Conservation (phyloP, 1,140 invertebrate species). For the Thaumetopoea pityocampa region DNA sequence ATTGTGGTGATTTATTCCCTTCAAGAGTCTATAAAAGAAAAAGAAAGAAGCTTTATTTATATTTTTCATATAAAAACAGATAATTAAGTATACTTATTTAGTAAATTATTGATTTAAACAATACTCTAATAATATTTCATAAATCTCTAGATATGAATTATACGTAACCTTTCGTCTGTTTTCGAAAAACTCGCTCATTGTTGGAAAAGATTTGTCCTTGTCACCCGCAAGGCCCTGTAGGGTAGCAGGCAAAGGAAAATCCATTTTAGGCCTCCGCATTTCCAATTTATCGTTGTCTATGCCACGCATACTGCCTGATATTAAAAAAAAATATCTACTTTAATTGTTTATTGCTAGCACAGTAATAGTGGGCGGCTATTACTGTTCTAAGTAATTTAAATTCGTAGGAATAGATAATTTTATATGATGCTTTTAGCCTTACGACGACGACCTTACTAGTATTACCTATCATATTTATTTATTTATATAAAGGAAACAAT, state of each 20-base stretch:
- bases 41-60: no score
- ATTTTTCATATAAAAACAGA: no score
- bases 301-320: conserved; percentile 44
- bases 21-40: conserved; percentile 21
- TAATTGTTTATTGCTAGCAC: neutral
- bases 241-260: conserved; percentile 51
- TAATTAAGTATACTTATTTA: no score
- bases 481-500: no score
- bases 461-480: no score
- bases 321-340: conserved; percentile 1
- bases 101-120: no score
- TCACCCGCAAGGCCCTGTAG: conserved; percentile 41
- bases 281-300: conserved; percentile 50
- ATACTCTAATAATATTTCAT: no score
- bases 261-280: conserved; percentile 47
- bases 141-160: no score
- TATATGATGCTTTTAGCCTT: no score
- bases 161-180: conserved; percentile 39
- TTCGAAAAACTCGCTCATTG: conserved; percentile 55
- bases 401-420: no score
- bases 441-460: no score
- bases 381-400: no score
- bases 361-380: neutral
- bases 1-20: conserved; percentile 18
- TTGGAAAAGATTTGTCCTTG: conserved; percentile 44